These are phyloP conservation scores for Leptatherina wallacei DNA, from an alignment of 2,797 vertebrate genomes.

Conservation along the genomic window DNA sequence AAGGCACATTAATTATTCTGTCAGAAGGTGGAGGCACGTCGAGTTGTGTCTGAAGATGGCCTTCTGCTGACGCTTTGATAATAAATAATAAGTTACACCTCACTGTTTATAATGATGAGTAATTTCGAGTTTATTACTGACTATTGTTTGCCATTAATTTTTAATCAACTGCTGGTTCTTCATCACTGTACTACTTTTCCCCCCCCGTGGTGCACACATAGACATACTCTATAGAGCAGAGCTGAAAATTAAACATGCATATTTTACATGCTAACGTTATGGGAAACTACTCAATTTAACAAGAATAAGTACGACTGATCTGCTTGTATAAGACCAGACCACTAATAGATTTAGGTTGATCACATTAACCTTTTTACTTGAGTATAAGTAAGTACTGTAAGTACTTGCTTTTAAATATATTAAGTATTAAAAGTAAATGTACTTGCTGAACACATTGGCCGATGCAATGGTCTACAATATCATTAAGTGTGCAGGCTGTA, in stretches of 20 bases:
- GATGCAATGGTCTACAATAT: too few relatives aligned
- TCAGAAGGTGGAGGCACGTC: slow-evolving; percentile 55
- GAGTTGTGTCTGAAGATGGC: slow-evolving; percentile 42
- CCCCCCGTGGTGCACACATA: neutral
- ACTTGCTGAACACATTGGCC: too few relatives aligned
- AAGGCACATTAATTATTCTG: slow-evolving; percentile 79
- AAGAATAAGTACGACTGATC: too few relatives aligned
- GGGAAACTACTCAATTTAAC: too few relatives aligned
- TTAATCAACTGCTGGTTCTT: slow-evolving; percentile 70
- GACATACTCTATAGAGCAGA: neutral
- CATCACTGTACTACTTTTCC: slow-evolving; percentile 42
- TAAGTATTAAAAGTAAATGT: too few relatives aligned
- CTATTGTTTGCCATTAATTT: slow-evolving; percentile 77
- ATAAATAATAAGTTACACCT: slow-evolving; percentile 74
- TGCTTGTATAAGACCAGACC: too few relatives aligned
- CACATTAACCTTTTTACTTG: too few relatives aligned
- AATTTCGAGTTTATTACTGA: slow-evolving; percentile 76
- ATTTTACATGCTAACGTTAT: too few relatives aligned
- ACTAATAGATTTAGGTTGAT: too few relatives aligned
- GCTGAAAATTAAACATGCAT: neutral
- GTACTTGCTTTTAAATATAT: too few relatives aligned
- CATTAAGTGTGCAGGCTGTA: too few relatives aligned
- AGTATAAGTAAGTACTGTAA: too few relatives aligned
- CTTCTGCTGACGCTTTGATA: slow-evolving; percentile 54
- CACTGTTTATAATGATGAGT: slow-evolving; percentile 74